Evolutionary conservation across 2,888 invertebrate species (phyloP), one percentile per base, ranked within the genome.

Genomic region (Apamea epomidion): DNA sequence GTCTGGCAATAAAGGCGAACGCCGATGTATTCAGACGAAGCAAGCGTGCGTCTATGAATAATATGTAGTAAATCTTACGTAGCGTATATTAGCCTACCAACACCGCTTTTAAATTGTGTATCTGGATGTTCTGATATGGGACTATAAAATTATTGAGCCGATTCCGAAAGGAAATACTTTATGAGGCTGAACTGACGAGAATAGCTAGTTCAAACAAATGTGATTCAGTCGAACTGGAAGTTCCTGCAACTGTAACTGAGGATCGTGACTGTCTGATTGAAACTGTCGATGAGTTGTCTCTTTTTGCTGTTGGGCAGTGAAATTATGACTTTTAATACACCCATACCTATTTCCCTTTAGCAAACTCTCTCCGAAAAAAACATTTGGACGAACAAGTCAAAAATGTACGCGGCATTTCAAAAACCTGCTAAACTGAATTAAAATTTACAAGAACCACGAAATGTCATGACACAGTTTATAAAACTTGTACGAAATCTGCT

Each of bases 11-110:
- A 89, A 89, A 89, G 87, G 82, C 82, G 74, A 81, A 87, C 86
- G 86, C 68, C 82, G 87, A 89, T 84, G 87, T 89, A 83, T 88
- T 88, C 89, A 79, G 85, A 82, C 69, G 74, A 82, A 83, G 78
- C 83, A 82, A 82, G 81, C 88, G 89, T 88, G 88, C 88, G 89
- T 87, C 81, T 86, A 87, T 89, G 89, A 89, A 89, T 89, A 89
- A 89, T 86, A 87, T 88, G 89, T 85, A 89, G 89, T 77, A 84
- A 89, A 78, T 88, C 87, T 86, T 78, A 80, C 72, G 73, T 65
- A 82, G 76, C 87, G 83, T 80, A 81, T 78, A 83, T 83, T 74
- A 70, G 83, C 69, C 73, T 80, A 71, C 76, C 48, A 64, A 76
- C 83, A 67, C 42, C 51, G 65, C 64, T 75, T 76, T 80, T 76